Base-by-base conservation (phyloP, 2,797 vertebrate genomes). In the Rhinogobio ventralis region DNA sequence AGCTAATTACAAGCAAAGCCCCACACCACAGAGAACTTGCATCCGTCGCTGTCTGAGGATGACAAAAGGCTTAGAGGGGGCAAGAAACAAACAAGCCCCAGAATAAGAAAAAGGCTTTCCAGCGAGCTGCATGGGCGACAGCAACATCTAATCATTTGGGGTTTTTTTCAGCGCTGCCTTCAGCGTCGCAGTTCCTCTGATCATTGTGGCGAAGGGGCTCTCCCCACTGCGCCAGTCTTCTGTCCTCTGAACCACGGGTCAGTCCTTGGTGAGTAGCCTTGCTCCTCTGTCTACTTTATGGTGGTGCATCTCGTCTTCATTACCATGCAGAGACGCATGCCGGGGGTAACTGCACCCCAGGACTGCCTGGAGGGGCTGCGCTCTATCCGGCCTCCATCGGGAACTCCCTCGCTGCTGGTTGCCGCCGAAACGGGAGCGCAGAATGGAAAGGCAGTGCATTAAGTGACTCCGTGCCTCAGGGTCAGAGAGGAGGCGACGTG, bases 1-100 rank as follows among this genome's bases (percentile, higher is more conserved):
- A 93, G 94, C 93, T 96, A 96, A 95, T 96, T 95, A 95, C 92
- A 88, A 91, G 89, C 90, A 91, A 94, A 94, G 91, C 94, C 93
- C 92, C 92, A 92, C 81, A 86, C 86, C 80, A 87, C 82, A 80
- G 81, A 87, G 82, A 76, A 91, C 93, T 93, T 91, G 92, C 86
- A 94, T 93, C 93, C 93, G 92, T 93, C 90, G 92, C 93, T 91
- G 92, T 95, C 93, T 94, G 85, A 89, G 71, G 72, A 83, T 83
- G 86, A 89, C 88, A 89, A 89, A 86, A 83, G 83, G 86, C 86
- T 51, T 71, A 89, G 82, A 78, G 77, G 79, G 84, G 81, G 87
- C 49, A 68, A 81, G 72, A 88, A 89, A 89, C 87, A 90, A 87
- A 89, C 84, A 87, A 84, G 84, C 64, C 36, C 14, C n/a, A 67